Conservation (phyloP, 2,113 vertebrate genomes). For the Notarius quadriscutis region DNA sequence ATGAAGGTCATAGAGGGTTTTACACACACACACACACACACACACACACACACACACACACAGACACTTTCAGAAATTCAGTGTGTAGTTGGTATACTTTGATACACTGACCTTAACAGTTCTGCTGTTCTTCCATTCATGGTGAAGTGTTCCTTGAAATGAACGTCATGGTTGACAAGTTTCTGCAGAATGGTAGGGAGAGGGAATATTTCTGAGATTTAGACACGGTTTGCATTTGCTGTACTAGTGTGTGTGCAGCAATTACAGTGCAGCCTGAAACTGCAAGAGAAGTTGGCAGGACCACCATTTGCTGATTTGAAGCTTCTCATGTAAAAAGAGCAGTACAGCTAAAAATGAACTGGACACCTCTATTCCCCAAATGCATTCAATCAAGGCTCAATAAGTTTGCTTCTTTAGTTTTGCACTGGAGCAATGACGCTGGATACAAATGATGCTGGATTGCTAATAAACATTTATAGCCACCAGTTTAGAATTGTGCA, state of each 20-base stretch:
- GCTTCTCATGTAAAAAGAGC: neutral
- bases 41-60: neutral
- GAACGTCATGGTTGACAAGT: constrained; percentile 39
- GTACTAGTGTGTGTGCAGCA: neutral
- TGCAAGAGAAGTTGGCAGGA: constrained; percentile 5
- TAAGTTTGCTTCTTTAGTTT: neutral
- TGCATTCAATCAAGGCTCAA: neutral
- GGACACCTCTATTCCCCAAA: too few relatives aligned
- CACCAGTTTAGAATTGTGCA: neutral
- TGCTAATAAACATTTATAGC: neutral
- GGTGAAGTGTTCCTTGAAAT: constrained; percentile 58
- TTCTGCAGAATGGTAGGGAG: constrained; percentile 23
- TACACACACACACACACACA: neutral
- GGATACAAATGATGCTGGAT: neutral
- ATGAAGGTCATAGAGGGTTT: constrained; percentile 14
- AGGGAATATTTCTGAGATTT: neutral
- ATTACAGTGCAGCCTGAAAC: neutral
- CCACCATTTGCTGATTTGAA: neutral
- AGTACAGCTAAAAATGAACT: neutral
- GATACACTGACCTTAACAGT: constrained; percentile 57
- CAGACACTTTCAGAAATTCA: constrained; percentile 29
- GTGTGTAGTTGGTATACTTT: constrained; percentile 38
- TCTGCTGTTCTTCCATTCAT: constrained; percentile 34
- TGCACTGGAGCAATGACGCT: neutral
- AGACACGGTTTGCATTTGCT: neutral